Conservation (phyloP, 2,888 invertebrate species). For the Cryptocephalus primarius region DNA sequence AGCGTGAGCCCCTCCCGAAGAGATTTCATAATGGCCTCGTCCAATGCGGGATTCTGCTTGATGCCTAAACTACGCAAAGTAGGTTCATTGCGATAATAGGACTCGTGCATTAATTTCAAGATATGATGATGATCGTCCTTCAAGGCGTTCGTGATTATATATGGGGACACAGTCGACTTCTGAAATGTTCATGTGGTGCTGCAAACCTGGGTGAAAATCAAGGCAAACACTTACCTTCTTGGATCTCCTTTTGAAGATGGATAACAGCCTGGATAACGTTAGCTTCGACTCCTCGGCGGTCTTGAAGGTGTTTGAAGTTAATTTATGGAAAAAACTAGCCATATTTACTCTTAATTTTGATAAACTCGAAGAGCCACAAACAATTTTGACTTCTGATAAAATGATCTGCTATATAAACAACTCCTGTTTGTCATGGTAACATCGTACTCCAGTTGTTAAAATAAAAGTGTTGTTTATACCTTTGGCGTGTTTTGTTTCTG, state of each 20-base stretch:
- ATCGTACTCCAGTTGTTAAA: too few species aligned
- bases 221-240: neutral
- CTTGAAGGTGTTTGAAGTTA: too few species aligned
- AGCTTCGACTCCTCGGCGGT: too few species aligned
- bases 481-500: too few species aligned
- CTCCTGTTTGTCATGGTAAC: too few species aligned
- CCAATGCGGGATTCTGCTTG: conserved; percentile 23
- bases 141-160: conserved; percentile 35
- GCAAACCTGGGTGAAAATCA: neutral
- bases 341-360: too few species aligned
- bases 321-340: too few species aligned
- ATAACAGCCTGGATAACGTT: too few species aligned
- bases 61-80: conserved; percentile 39
- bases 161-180: conserved; percentile 15
- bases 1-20: conserved; percentile 27
- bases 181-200: neutral
- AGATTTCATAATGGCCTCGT: conserved; percentile 19
- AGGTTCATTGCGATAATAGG: conserved; percentile 46
- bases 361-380: too few species aligned
- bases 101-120: conserved; percentile 39
- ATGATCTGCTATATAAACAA: too few species aligned
- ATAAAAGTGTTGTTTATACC: too few species aligned
- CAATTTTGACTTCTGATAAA: too few species aligned
- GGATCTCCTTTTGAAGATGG: neutral
- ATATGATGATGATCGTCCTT: conserved; percentile 37